These are phyloP conservation scores for Penaeus vannamei DNA, from an alignment of 1,140 invertebrate species.

Conservation along the genomic window DNA sequence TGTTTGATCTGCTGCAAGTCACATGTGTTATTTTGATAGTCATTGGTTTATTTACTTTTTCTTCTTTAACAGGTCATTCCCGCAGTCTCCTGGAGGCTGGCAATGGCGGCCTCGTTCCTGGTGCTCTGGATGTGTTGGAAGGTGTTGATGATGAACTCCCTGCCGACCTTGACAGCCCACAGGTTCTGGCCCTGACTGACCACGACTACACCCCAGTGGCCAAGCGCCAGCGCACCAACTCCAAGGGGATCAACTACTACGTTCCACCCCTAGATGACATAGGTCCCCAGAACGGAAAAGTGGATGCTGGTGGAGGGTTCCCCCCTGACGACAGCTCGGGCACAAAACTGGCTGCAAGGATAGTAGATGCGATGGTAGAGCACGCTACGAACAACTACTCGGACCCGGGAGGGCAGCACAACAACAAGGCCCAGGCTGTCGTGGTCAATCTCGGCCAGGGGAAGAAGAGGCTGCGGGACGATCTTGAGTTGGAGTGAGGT, in stretches of 20 bases:
- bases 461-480: slow-evolving; percentile 64
- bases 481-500: slow-evolving; percentile 63
- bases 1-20: no score
- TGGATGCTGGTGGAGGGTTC: slow-evolving; percentile 51
- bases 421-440: slow-evolving; percentile 36
- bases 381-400: slow-evolving; percentile 52
- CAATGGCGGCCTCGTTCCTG: slow-evolving; percentile 47
- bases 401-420: slow-evolving; percentile 50
- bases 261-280: slow-evolving; percentile 54
- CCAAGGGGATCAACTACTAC: slow-evolving; percentile 45
- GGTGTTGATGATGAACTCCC: slow-evolving; percentile 61
- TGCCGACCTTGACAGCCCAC: slow-evolving; percentile 43
- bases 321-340: slow-evolving; percentile 50
- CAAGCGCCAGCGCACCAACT: slow-evolving; percentile 48
- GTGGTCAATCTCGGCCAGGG: slow-evolving; percentile 55
- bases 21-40: neutral
- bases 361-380: slow-evolving; percentile 58
- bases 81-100: slow-evolving; percentile 63
- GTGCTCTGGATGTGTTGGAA: slow-evolving; percentile 51
- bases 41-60: neutral
- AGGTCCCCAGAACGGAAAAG: slow-evolving; percentile 44
- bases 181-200: slow-evolving; percentile 54
- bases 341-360: slow-evolving; percentile 51
- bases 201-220: slow-evolving; percentile 62
- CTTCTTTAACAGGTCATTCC: slow-evolving; percentile 53